Percentiles rank a stretch among this genome's conserved stretches.
phyloP scores from a whole-genome alignment of 2,113 vertebrate species.

The Chaetodon trifascialis region DNA sequence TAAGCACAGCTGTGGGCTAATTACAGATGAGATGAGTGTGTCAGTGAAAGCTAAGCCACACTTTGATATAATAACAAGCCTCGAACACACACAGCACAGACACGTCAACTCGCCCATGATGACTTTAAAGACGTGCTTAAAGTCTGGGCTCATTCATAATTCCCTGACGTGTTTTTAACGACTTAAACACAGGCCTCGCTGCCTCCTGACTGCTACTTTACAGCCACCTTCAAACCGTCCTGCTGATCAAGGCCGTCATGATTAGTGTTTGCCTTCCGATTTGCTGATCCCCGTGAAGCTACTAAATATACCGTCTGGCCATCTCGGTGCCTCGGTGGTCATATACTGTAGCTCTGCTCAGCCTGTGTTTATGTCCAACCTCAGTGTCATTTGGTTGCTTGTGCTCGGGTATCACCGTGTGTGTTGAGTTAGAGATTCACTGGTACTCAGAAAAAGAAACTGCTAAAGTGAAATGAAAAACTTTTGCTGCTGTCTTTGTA shows the following conservation, averaged over 20 bases:
- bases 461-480: neutral
- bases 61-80: slow-evolving; percentile 70
- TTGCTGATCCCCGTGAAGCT: slow-evolving; percentile 65
- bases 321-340: slow-evolving; percentile 42
- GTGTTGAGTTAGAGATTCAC: slow-evolving; percentile 4
- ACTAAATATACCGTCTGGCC: slow-evolving; percentile 70
- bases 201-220: slow-evolving; percentile 51
- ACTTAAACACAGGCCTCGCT: slow-evolving; percentile 62
- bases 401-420: slow-evolving; percentile 9
- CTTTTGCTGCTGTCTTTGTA: neutral
- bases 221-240: slow-evolving; percentile 54
- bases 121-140: slow-evolving; percentile 49
- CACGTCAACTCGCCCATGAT: slow-evolving; percentile 30
- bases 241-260: slow-evolving; percentile 62
- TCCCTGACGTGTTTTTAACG: slow-evolving; percentile 62
- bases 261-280: slow-evolving; percentile 62
- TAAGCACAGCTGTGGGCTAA: slow-evolving; percentile 71
- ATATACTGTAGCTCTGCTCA: slow-evolving; percentile 34
- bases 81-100: neutral
- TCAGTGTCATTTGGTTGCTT: slow-evolving; percentile 32
- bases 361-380: slow-evolving; percentile 52
- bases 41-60: slow-evolving; percentile 73
- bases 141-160: slow-evolving; percentile 58
- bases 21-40: slow-evolving; percentile 69
- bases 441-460: slow-evolving; percentile 12